Conservation (phyloP, 2,797 vertebrate species). For the Clarias platycephalus region DNA sequence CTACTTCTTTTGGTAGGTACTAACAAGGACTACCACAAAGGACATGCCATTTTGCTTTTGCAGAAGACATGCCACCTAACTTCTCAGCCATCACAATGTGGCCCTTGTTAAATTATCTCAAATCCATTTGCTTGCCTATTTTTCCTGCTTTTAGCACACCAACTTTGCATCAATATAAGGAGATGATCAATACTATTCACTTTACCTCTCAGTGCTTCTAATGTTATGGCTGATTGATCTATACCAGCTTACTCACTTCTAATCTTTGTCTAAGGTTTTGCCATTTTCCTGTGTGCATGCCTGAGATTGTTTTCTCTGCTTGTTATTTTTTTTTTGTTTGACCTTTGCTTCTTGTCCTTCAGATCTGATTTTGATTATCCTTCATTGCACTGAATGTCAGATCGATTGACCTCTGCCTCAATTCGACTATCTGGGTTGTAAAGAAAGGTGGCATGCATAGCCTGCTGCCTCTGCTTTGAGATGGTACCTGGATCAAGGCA, state of each 20-base stretch:
- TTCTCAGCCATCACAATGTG: no score
- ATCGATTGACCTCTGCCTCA: background rate
- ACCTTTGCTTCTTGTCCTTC: background rate
- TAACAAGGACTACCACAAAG: no score
- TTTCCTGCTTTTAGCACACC: no score
- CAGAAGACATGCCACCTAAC: no score
- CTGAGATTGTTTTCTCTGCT: background rate
- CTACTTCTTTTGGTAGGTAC: no score
- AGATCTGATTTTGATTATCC: slow-evolving; percentile 15
- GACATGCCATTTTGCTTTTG: no score
- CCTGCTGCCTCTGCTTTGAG: background rate
- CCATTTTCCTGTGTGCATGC: background rate
- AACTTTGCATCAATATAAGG: no score
- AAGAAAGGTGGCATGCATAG: background rate
- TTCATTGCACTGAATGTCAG: background rate
- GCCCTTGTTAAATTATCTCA: no score
- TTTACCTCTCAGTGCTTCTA: no score
- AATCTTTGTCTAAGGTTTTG: background rate
- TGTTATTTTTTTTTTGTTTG: background rate
- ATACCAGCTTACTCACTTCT: background rate
- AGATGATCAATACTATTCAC: no score
- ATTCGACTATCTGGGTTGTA: background rate
- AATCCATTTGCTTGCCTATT: no score
- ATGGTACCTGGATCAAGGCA: background rate
- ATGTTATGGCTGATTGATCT: background rate